These are phyloP conservation scores for Cactoblastis cactorum DNA, from an alignment of 2,888 invertebrate species.

Conservation along the genomic window DNA sequence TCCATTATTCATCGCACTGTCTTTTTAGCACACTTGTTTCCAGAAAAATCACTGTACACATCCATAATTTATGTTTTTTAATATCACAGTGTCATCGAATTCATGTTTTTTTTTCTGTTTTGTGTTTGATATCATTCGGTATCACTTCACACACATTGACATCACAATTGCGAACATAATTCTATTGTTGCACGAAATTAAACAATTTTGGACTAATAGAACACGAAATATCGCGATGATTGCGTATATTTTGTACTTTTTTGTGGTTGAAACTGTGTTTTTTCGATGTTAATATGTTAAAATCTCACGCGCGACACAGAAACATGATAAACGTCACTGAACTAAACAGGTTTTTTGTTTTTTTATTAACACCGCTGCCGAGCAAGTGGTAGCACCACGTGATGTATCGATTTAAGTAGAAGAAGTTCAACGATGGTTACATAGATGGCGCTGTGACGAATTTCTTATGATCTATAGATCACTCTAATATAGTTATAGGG, in stretches of 20 bases:
- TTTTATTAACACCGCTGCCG: conserved; percentile 39
- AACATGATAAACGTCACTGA: conserved; percentile 65
- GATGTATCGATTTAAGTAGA: conserved; percentile 40
- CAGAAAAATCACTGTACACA: conserved; percentile 24
- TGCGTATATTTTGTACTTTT: neutral
- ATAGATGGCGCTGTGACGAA: conserved; percentile 43
- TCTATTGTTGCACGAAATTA: neutral
- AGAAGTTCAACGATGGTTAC: conserved; percentile 30
- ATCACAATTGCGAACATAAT: neutral
- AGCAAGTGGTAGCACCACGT: conserved; percentile 42
- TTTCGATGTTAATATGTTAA: conserved; percentile 7
- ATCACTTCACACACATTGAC: conserved; percentile 5
- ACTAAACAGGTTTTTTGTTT: conserved; percentile 67
- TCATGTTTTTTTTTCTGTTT: conserved; percentile 55
- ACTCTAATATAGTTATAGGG: conserved; percentile 7
- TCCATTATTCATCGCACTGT: conserved; percentile 67
- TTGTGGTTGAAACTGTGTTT: neutral
- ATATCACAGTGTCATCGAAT: conserved; percentile 39
- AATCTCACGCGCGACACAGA: conserved; percentile 51
- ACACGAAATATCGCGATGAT: neutral
- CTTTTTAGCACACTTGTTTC: conserved; percentile 25
- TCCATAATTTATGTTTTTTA: conserved; percentile 19
- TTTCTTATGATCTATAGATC: neutral
- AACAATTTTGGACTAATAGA: neutral
- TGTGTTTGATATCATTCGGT: conserved; percentile 39